phyloP scores from a whole-genome alignment of 2,113 vertebrate species.

The Petrocephalus zakoni region DNA sequence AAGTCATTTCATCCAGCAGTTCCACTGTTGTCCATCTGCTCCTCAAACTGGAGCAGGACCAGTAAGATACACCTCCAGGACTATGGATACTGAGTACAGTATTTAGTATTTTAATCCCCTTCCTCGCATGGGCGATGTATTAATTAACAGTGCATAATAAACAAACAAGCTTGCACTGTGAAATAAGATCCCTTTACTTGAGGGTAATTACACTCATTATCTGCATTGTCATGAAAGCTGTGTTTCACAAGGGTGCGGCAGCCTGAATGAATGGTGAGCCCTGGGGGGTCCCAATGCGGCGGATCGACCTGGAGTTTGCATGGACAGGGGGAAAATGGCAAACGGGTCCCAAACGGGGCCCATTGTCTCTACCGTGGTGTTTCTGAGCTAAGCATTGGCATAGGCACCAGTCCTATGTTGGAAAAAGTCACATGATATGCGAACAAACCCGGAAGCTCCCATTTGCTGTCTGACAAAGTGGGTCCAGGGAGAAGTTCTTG shows the following conservation, averaged over 20 bases:
- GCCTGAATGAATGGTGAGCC: neutral
- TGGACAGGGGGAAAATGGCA: neutral
- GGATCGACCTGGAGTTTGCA: neutral
- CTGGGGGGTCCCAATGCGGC: too few species aligned
- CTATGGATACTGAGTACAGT: neutral
- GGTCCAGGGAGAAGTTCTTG: neutral
- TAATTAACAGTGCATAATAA: too few species aligned
- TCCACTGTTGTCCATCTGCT: neutral
- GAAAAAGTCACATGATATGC: neutral
- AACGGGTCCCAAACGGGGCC: too few species aligned
- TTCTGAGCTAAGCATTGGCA: neutral
- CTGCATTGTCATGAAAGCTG: conserved; percentile 22
- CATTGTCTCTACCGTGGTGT: neutral
- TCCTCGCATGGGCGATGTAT: conserved; percentile 24
- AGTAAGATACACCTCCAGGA: neutral
- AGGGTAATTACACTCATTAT: conserved; percentile 37
- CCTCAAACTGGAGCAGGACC: neutral
- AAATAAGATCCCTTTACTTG: conserved; percentile 27
- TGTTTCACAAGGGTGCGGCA: neutral
- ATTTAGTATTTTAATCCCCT: conserved; percentile 17
- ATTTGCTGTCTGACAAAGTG: neutral
- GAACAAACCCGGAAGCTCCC: neutral
- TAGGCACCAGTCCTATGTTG: neutral
- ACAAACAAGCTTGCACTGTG: conserved; percentile 26
- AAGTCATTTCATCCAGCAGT: neutral